phyloP scores from a whole-genome alignment of 2,113 vertebrate species.

The Vulpes lagopus region DNA sequence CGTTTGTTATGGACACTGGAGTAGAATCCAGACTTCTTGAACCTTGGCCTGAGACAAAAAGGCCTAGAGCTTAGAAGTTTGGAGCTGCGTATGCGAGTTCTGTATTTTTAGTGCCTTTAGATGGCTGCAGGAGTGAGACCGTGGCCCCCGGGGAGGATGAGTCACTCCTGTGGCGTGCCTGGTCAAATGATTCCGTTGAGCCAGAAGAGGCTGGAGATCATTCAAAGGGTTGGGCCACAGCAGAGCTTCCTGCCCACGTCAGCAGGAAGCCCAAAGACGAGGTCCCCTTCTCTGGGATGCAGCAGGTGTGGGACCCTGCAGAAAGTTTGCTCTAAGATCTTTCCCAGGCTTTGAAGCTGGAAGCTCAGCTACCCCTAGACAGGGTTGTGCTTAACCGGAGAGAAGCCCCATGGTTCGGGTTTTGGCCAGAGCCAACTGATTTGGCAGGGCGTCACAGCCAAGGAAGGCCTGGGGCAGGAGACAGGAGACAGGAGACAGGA shows the following conservation, averaged over 20 bases:
- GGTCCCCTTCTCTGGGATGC: not conserved
- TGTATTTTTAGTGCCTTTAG: conserved; percentile 19
- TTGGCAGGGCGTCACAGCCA: not conserved
- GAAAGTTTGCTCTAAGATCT: not conserved
- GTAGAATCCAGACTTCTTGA: not conserved
- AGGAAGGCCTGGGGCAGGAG: not conserved
- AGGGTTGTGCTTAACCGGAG: not conserved
- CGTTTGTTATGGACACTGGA: rapidly evolving
- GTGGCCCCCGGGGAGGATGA: not conserved
- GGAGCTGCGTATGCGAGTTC: not conserved
- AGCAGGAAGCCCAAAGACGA: not conserved
- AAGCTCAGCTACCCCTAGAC: not conserved
- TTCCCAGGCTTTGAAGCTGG: not conserved
- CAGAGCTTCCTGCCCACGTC: conserved; percentile 12
- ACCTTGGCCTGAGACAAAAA: not conserved
- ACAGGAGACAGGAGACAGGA: not conserved
- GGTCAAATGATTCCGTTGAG: not conserved
- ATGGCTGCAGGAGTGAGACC: not conserved
- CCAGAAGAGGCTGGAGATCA: not conserved
- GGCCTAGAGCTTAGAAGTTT: not conserved
- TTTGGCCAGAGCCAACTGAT: not conserved
- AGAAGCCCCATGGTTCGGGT: not conserved
- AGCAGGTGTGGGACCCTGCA: not conserved
- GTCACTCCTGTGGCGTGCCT: not conserved
- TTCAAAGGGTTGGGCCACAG: not conserved